phyloP scores from a whole-genome alignment of 35 echinoderm and acorn worm species.

The Holothuria glaberrima region DNA sequence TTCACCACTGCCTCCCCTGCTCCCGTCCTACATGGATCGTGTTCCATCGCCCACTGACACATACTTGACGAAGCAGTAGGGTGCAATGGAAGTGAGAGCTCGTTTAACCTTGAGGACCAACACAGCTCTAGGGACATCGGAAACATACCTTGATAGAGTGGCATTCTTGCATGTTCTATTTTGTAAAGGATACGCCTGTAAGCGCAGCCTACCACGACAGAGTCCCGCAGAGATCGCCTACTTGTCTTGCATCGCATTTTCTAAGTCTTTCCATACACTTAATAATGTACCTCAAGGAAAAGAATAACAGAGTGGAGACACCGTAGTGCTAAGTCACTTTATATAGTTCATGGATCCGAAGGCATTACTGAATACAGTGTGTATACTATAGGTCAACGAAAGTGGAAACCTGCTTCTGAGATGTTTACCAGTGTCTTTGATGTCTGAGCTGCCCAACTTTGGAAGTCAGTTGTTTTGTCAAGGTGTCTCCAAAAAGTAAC shows the following conservation, averaged over 20 bases:
- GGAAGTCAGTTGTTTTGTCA: too few relatives aligned
- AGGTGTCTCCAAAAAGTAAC: too few relatives aligned
- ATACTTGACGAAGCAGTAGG: constrained; percentile 28
- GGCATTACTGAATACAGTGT: too few relatives aligned
- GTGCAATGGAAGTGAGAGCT: not conserved
- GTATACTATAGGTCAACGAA: too few relatives aligned
- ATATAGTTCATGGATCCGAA: too few relatives aligned
- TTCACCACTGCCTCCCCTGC: not conserved
- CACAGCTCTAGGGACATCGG: not conserved
- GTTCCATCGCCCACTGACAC: constrained; percentile 25
- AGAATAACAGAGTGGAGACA: too few relatives aligned
- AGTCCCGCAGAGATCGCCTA: constrained; percentile 4
- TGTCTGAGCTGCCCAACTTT: too few relatives aligned
- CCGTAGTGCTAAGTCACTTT: too few relatives aligned
- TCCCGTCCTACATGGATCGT: not conserved
- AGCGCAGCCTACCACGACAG: constrained; percentile 17
- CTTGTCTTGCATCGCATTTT: not conserved
- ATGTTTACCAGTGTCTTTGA: too few relatives aligned
- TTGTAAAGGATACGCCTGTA: constrained; percentile 37
- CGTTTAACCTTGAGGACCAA: constrained; percentile 22
- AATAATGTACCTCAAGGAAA: too few relatives aligned
- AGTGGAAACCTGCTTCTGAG: too few relatives aligned
- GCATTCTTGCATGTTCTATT: constrained; percentile 24
- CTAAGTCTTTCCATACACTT: too few relatives aligned
- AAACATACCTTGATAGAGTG: constrained; percentile 31